Evolutionary conservation across 2,113 vertebrate species (phyloP), one percentile per base, ranked within the genome.

Genomic region (Chionis minor): DNA sequence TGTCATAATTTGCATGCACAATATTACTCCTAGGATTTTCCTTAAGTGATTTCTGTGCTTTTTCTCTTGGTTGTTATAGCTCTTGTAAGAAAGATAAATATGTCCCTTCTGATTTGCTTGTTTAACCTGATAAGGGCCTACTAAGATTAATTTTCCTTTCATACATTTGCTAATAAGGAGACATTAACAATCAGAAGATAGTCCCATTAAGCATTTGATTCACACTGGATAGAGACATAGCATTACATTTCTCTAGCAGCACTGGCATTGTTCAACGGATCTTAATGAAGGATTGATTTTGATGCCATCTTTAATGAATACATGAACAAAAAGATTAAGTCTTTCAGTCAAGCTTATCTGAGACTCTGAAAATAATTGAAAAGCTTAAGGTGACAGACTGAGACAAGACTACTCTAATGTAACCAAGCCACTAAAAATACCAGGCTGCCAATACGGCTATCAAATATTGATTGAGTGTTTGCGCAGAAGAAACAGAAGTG

Each of bases 231-330:
- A 80, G 86, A 87, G 44, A 81, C 52, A 16, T 44, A 81, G 80
- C 9, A 1, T 75, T 75, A 61, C 35, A 58, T 79, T 91, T 78
- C 30, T 74, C 44, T 28, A 74, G 56, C 44, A 96, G 74, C 67
- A 28, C 2, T 73, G 63, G 45, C 67, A 74, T 91, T 81, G 72
- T 66, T 90, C 92, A 82, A 65, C 44, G 80, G 56, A 72, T 87
- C 58, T 81, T 89, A 96, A 92, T 82, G 87, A 94, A 94, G 56
- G 45, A 96, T 88, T 89, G 78, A 94, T 95, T 95, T 81, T 79
- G 52, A 89, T 94, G 85, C 54, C 45, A 65, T 69, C 56, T 87
- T 91, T 87, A 95, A 92, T 89, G 86, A 89, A 74, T 63, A 84
- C 66, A 82, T 66, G 74, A 84, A 79, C 49, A 69, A 66, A 75